These are phyloP conservation scores for Pseudorhombus dupliciocellatus DNA, from an alignment of 2,113 vertebrate species.

Conservation along the genomic window DNA sequence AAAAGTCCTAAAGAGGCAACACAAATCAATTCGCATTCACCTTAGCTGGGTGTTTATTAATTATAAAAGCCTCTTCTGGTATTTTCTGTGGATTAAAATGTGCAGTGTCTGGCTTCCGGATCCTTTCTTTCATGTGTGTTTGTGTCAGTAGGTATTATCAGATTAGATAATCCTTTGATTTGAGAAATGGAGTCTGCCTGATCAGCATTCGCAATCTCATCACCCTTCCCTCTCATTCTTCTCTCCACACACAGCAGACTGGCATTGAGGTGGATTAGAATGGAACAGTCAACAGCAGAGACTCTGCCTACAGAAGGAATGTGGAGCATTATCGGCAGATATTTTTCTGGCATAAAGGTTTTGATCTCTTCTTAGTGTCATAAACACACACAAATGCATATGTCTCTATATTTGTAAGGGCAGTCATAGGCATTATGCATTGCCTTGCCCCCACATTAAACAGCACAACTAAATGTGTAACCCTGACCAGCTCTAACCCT, in stretches of 20 bases:
- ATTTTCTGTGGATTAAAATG: slow-evolving; percentile 52
- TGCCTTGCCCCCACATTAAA: no score
- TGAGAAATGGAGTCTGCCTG: slow-evolving; percentile 42
- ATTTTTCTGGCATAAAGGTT: background rate
- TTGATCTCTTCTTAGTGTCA: background rate
- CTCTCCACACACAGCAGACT: slow-evolving; percentile 10
- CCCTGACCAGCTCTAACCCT: no score
- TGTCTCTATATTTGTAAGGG: no score
- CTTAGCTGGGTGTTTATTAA: slow-evolving; percentile 30
- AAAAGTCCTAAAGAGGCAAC: background rate
- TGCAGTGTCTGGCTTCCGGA: slow-evolving; percentile 44
- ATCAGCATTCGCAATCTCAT: slow-evolving; percentile 61
- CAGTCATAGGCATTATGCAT: no score
- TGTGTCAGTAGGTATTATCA: slow-evolving; percentile 64
- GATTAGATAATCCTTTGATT: slow-evolving; percentile 67
- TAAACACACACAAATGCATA: slow-evolving; percentile 8
- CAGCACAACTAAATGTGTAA: no score
- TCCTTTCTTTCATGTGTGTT: slow-evolving; percentile 42
- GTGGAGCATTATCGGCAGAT: slow-evolving; percentile 2
- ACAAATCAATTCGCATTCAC: background rate
- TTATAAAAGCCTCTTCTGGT: slow-evolving; percentile 32
- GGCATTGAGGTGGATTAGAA: slow-evolving; percentile 48
- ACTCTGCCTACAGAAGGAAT: slow-evolving; percentile 3
- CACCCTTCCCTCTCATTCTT: slow-evolving; percentile 32
- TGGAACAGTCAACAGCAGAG: slow-evolving; percentile 22